These are phyloP conservation scores for Xylocopa sonorina DNA, from an alignment of 1,140 invertebrate genomes.

Conservation along the genomic window DNA sequence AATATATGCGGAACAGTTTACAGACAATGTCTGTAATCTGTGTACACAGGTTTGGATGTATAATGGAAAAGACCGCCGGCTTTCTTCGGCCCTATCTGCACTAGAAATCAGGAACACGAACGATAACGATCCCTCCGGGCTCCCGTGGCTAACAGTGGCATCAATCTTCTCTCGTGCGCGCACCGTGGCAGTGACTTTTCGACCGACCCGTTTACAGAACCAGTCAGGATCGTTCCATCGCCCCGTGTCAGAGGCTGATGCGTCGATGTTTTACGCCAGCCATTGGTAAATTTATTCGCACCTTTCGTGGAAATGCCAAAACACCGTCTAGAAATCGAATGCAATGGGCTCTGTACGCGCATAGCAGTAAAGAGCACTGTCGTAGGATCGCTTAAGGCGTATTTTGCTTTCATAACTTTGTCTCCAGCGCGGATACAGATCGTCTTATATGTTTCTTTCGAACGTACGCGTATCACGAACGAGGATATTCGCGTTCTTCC, in stretches of 20 bases:
- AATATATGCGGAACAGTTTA: too few species aligned
- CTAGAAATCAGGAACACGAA: slow-evolving; percentile 61
- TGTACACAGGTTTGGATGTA: too few species aligned
- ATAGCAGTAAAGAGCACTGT: too few species aligned
- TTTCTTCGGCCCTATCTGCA: slow-evolving; percentile 28
- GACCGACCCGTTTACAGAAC: slow-evolving; percentile 43
- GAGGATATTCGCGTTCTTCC: too few species aligned
- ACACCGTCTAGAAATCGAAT: not conserved
- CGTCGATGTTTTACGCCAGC: not conserved
- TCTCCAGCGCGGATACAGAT: too few species aligned
- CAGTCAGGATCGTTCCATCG: slow-evolving; percentile 24
- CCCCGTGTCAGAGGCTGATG: not conserved
- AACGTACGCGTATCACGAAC: too few species aligned
- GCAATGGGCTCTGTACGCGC: too few species aligned
- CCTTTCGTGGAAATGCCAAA: not conserved
- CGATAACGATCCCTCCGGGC: slow-evolving; percentile 57
- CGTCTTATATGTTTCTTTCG: too few species aligned
- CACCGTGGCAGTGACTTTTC: slow-evolving; percentile 62
- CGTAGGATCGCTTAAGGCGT: too few species aligned
- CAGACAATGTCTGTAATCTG: too few species aligned
- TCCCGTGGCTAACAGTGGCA: slow-evolving; percentile 51
- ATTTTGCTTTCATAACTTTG: too few species aligned
- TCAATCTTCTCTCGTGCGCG: slow-evolving; percentile 57
- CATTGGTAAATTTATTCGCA: too few species aligned
- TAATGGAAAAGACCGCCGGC: slow-evolving; percentile 23